A percentile compares a stretch with the other conserved stretches of the same genome.
These are phyloP conservation scores for Hirtodrosophila cameraria DNA, from an alignment of 2,888 invertebrate genomes.

Conservation along the genomic window DNA sequence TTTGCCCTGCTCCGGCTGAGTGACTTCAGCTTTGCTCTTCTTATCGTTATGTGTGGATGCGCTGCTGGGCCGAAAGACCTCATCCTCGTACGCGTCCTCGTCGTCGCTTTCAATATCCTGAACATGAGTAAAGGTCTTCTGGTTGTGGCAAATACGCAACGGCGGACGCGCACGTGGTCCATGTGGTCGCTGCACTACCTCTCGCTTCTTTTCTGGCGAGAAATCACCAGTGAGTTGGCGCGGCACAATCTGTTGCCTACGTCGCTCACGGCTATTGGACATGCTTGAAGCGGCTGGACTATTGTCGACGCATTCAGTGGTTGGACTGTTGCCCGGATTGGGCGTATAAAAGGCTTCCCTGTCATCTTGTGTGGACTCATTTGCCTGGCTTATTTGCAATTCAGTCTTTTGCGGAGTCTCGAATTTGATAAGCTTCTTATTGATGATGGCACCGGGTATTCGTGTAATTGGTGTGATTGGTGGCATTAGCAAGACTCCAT, in stretches of 20 bases:
- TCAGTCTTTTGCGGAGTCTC: conserved; percentile 76
- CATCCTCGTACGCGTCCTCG: conserved; percentile 55
- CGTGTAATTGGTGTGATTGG: conserved; percentile 78
- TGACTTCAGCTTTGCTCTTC: conserved; percentile 2
- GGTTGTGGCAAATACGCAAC: conserved; percentile 48
- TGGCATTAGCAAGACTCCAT: conserved; percentile 20
- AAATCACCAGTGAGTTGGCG: conserved; percentile 64
- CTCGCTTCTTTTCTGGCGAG: conserved; percentile 19
- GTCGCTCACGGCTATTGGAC: conserved; percentile 9
- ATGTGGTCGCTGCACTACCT: conserved; percentile 21
- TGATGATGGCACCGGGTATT: conserved; percentile 68
- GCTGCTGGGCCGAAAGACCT: conserved; percentile 54
- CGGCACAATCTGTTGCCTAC: conserved; percentile 42
- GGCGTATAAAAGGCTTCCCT: conserved; percentile 72
- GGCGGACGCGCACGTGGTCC: conserved; percentile 58
- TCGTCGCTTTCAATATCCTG: conserved; percentile 58
- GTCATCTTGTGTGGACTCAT: conserved; percentile 24
- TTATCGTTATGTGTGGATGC: conserved; percentile 63
- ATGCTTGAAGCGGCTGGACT: not conserved
- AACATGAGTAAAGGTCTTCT: conserved; percentile 47
- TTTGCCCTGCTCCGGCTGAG: conserved; percentile 26
- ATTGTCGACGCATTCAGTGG: no score
- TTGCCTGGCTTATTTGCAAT: conserved; percentile 8
- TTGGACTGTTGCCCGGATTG: conserved; percentile 33
- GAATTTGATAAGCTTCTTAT: conserved; percentile 81